Base-by-base conservation (phyloP, 2,888 invertebrate genomes). In the Scaptomyza flava region DNA sequence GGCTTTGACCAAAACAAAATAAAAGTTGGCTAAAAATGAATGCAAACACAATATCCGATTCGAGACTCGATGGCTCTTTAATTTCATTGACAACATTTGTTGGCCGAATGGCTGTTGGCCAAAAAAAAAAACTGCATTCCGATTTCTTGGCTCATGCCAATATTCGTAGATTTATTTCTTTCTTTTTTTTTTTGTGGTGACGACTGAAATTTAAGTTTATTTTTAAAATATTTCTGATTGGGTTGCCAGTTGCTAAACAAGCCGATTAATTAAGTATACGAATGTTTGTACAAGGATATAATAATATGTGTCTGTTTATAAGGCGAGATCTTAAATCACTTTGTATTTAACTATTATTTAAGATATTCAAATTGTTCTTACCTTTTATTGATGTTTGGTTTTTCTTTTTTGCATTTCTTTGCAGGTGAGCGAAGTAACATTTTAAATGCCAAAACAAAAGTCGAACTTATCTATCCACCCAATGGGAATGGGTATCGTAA, bases 201-300 rank as follows among this genome's bases (percentile, higher is more conserved):
- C 87, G 81, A 77, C 84, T 72, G 51, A 70, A 62, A 81, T 72
- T 78, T 65, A 41, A 47, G 65, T 68, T 77, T 77, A 73, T 68
- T 72, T 72, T 36, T 66, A 77, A 54, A 12, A n/a, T 3, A 14
- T 23, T 38, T 48, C 67, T 58, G 33, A 62, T 66, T 73, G 53
- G 56, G 11, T 4, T 48, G 62, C 59, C 54, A 31, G 53, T 64
- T 64, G 60, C 71, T 69, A 64, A 78, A 68, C 78, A 74, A 57
- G 73, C 66, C 82, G 80, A 89, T 85, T 89, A 87, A 89, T 87
- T 81, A 79, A 69, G 50, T 59, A 43, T 51, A 30, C 9, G 27
- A n/a, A 6, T n/a, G n/a, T 14, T 8, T 14, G 30, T 30, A 30
- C 3, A 27, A 2, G 8, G 11, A 12, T 51, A 45, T 42, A 50